These are phyloP conservation scores for Odocoileus hemionus DNA, from an alignment of 2,113 vertebrate species.

Conservation along the genomic window DNA sequence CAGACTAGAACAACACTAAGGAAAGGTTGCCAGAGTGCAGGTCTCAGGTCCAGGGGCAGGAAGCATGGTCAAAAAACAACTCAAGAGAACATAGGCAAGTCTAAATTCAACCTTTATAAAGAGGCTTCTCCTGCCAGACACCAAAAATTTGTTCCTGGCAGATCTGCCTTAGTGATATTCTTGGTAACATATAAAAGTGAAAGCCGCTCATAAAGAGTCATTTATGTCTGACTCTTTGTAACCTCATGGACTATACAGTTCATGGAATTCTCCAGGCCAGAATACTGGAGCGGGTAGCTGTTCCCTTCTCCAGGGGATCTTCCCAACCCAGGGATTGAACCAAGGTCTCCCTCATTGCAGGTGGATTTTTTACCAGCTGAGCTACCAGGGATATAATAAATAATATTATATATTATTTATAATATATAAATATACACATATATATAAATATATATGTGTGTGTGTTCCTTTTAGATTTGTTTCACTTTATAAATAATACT, in stretches of 20 bases:
- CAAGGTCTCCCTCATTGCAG: background rate
- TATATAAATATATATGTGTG: background rate
- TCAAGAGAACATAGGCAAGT: background rate
- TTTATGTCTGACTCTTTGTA: background rate
- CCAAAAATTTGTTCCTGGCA: background rate
- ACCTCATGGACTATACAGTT: background rate
- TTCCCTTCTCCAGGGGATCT: background rate
- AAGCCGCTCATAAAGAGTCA: too few relatives aligned
- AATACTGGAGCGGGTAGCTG: background rate
- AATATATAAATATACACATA: background rate
- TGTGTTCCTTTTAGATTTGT: conserved; percentile 31
- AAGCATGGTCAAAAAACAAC: background rate
- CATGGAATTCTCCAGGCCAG: background rate
- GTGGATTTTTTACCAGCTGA: background rate
- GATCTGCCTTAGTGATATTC: background rate
- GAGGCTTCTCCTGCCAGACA: background rate
- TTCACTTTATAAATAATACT: conserved; percentile 60
- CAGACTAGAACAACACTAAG: background rate
- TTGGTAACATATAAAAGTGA: background rate
- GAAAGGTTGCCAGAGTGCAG: background rate
- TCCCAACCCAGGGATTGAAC: background rate
- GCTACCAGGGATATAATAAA: background rate
- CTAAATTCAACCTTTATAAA: background rate
- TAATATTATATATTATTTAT: background rate
- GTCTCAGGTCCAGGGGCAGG: background rate